Conservation (phyloP, 2,113 vertebrate genomes). For the Merops nubicus region DNA sequence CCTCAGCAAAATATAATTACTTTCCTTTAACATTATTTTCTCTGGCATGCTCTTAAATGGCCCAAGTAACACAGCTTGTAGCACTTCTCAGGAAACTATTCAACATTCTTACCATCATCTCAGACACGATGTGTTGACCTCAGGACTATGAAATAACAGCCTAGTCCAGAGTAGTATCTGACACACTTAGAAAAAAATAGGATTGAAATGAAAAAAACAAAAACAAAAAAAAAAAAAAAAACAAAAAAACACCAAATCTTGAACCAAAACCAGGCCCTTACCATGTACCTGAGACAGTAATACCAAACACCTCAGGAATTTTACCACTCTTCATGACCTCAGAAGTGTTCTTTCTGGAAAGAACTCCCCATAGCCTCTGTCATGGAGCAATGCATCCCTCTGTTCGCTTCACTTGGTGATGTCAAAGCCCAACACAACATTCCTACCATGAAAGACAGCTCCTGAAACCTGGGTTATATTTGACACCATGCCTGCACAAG, state of each 20-base stretch:
- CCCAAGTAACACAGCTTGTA: not conserved
- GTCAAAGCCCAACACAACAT: not conserved
- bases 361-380: not conserved
- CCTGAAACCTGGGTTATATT: not conserved
- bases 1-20: not conserved
- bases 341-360: not conserved
- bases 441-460: not conserved
- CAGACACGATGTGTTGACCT: not conserved
- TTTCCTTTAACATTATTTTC: not conserved
- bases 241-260: not conserved
- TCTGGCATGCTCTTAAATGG: not conserved
- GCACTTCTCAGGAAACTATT: not conserved
- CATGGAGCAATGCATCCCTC: not conserved
- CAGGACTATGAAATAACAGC: not conserved
- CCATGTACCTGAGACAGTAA: not conserved
- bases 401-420: not conserved
- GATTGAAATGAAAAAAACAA: not conserved
- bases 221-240: too few species aligned
- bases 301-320: not conserved
- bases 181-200: not conserved
- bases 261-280: not conserved
- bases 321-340: not conserved
- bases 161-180: not conserved
- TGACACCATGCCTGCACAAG: not conserved
- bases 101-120: not conserved